These are phyloP conservation scores for Acinonyx jubatus DNA, from an alignment of 2,113 vertebrate species.

Conservation along the genomic window DNA sequence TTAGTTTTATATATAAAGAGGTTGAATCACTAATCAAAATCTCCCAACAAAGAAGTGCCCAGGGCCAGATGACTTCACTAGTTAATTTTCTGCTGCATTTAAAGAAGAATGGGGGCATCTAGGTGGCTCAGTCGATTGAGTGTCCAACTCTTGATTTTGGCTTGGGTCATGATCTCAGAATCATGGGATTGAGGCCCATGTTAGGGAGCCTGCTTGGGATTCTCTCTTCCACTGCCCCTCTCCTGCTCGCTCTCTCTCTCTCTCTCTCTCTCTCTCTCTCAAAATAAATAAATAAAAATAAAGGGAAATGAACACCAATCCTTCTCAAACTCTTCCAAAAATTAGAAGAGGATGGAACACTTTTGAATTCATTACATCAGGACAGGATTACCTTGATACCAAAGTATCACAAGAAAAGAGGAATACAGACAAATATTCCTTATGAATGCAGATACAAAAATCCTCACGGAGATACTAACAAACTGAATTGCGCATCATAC, in stretches of 20 bases:
- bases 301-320: not conserved
- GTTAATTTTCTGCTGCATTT: not conserved
- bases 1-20: not conserved
- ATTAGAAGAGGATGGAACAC: not conserved
- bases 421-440: not conserved
- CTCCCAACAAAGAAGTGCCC: not conserved
- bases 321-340: not conserved
- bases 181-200: no score
- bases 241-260: no score
- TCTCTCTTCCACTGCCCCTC: no score
- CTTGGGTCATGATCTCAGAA: no score
- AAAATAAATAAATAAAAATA: not conserved
- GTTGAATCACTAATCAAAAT: not conserved
- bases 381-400: not conserved
- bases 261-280: no score
- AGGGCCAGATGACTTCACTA: not conserved
- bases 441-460: not conserved
- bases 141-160: no score
- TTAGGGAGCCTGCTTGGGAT: no score
- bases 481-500: not conserved
- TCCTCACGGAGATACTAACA: not conserved
- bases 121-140: no score
- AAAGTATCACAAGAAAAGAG: not conserved
- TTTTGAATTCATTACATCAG: not conserved
- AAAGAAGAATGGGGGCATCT: not conserved